Evolutionary conservation across 2,888 invertebrate species (phyloP).

Genomic region (Dasysyrphus tricinctus): DNA sequence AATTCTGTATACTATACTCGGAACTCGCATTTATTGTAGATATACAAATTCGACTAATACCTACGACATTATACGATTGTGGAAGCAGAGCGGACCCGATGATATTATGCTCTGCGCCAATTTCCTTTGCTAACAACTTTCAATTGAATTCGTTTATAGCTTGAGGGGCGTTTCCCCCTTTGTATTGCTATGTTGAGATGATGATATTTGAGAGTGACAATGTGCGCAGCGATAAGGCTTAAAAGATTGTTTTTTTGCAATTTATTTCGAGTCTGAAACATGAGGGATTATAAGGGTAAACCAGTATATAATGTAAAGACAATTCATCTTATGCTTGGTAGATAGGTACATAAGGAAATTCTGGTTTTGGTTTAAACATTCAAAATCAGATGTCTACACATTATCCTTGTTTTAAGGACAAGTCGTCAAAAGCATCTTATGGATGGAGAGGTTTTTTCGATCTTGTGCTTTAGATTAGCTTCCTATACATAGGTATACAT

Average conservation of each 20-base stretch:
- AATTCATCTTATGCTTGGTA: background rate
- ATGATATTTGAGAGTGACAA: conserved; percentile 35
- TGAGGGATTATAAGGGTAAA: conserved; percentile 52
- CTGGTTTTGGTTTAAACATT: conserved; percentile 1
- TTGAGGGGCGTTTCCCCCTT: conserved; percentile 66
- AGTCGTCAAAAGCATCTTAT: no score
- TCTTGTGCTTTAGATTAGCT: no score
- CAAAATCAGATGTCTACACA: background rate
- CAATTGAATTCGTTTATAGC: conserved; percentile 68
- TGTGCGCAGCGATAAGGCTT: conserved; percentile 63
- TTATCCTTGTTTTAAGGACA: no score
- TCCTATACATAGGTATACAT: no score
- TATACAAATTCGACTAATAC: background rate
- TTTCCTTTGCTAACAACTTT: conserved; percentile 70
- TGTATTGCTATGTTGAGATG: conserved; percentile 28
- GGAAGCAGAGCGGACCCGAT: conserved; percentile 40
- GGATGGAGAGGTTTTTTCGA: no score
- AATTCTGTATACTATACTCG: background rate
- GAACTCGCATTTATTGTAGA: background rate
- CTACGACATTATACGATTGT: conserved; percentile 3
- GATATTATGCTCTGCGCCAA: conserved; percentile 36
- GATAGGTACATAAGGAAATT: background rate
- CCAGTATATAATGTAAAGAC: background rate
- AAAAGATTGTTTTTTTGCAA: conserved; percentile 41
- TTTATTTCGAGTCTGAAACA: background rate